These are phyloP conservation scores for Adoxophyes honmai DNA, from an alignment of 1,140 invertebrate genomes.

Conservation along the genomic window DNA sequence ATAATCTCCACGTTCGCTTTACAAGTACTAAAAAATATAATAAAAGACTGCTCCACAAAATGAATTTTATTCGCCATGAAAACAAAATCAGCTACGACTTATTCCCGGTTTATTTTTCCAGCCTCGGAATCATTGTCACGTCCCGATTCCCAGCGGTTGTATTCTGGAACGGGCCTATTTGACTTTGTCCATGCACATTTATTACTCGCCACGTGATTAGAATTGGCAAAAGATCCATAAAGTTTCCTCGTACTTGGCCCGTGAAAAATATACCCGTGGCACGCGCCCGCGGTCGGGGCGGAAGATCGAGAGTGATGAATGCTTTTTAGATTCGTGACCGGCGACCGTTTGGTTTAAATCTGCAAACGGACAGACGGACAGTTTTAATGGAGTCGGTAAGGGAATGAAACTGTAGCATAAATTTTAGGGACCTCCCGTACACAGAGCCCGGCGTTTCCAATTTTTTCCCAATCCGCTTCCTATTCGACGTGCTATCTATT, in stretches of 20 bases:
- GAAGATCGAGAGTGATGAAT: conserved; percentile 67
- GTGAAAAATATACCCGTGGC: conserved; percentile 34
- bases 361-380: conserved; percentile 56
- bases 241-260: conserved; percentile 27
- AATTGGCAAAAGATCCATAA: conserved; percentile 14
- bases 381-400: conserved; percentile 62
- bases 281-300: conserved; percentile 34
- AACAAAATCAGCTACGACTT: too few species aligned
- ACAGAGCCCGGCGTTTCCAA: conserved; percentile 31
- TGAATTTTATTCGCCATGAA: too few species aligned
- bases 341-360: conserved; percentile 60
- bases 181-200: conserved; percentile 15
- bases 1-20: too few species aligned
- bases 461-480: conserved; percentile 46
- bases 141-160: neutral
- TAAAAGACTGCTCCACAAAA: too few species aligned
- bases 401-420: conserved; percentile 52
- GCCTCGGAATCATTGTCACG: conserved; percentile 1
- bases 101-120: neutral
- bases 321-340: conserved; percentile 61
- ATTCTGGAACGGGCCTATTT: conserved; percentile 7
- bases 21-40: too few species aligned
- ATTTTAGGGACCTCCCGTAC: conserved; percentile 39
- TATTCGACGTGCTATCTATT: conserved; percentile 39
- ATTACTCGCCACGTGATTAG: conserved; percentile 11